These are phyloP conservation scores for Brachionus paranguensis DNA, from an alignment of 1,140 invertebrate species.

Conservation along the genomic window DNA sequence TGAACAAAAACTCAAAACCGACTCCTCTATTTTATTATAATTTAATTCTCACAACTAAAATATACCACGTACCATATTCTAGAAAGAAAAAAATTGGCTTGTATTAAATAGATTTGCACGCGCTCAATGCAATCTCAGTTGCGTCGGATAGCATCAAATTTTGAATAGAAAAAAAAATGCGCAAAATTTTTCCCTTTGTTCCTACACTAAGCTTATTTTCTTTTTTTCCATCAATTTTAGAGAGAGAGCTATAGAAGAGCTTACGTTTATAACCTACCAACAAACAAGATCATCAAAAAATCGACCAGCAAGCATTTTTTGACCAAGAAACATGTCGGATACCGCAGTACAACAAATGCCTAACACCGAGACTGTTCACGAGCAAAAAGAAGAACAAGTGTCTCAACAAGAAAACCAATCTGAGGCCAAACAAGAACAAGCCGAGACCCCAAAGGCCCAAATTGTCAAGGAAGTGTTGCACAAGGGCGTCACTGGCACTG, in stretches of 20 bases:
- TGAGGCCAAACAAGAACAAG: background rate
- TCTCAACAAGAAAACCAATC: background rate
- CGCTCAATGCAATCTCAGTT: background rate
- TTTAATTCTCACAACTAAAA: background rate
- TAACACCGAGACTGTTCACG: background rate
- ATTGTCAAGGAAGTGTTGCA: background rate
- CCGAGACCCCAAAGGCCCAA: background rate
- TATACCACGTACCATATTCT: background rate
- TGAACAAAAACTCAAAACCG: background rate
- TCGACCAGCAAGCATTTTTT: constrained; percentile 24
- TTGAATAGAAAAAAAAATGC: background rate
- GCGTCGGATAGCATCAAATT: background rate
- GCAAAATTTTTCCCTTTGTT: background rate
- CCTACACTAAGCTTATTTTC: background rate
- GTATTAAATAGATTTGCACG: background rate
- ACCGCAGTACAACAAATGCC: background rate
- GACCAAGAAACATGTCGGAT: constrained; percentile 10
- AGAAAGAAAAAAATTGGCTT: background rate
- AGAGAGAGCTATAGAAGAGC: background rate
- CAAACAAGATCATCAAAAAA: background rate
- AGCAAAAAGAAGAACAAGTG: background rate
- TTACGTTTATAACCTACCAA: background rate
- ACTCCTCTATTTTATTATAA: background rate
- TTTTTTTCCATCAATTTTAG: background rate
- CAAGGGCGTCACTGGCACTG: constrained; percentile 69